These are phyloP conservation scores for Oligia latruncula DNA, from an alignment of 2,888 invertebrate genomes.

Conservation along the genomic window DNA sequence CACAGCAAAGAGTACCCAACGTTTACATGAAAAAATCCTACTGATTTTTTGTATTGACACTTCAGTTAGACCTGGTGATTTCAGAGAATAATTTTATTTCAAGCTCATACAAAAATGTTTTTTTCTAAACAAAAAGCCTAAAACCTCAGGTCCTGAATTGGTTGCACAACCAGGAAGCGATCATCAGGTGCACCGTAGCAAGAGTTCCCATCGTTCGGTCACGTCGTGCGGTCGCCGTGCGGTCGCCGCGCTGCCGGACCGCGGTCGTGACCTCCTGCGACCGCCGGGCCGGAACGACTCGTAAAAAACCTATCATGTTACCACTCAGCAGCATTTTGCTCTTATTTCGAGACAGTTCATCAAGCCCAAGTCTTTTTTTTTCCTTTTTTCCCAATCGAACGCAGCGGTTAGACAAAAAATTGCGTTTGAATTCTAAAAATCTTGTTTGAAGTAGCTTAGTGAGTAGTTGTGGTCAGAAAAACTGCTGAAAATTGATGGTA, in stretches of 20 bases:
- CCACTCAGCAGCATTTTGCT: constrained; percentile 77
- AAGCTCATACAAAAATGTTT: constrained; percentile 6
- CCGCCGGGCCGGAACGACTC: constrained; percentile 78
- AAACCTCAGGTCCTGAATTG: constrained; percentile 52
- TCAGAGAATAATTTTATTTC: constrained; percentile 14
- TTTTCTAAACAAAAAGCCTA: constrained; percentile 22
- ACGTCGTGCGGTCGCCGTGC: constrained; percentile 76
- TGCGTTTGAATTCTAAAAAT: constrained; percentile 55
- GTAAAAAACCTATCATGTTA: constrained; percentile 82
- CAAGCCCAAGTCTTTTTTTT: constrained; percentile 68
- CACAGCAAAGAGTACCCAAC: not conserved
- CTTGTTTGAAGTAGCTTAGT: constrained; percentile 55
- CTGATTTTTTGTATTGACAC: not conserved
- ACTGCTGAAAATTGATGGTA: constrained; percentile 48
- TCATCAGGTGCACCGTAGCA: constrained; percentile 71
- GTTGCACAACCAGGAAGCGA: constrained; percentile 75
- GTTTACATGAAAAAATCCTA: not conserved
- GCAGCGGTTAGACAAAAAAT: constrained; percentile 59
- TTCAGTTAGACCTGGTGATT: not conserved
- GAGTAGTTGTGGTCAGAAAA: constrained; percentile 59
- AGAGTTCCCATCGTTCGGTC: constrained; percentile 80
- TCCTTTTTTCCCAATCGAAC: constrained; percentile 61
- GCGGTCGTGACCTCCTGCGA: constrained; percentile 80
- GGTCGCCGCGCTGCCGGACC: constrained; percentile 59
- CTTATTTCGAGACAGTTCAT: constrained; percentile 80